A percentile compares a stretch with the other conserved stretches of the same genome.
Evolutionary conservation across 1,140 invertebrate species (phyloP).

Genomic region (Nasonia vitripennis): DNA sequence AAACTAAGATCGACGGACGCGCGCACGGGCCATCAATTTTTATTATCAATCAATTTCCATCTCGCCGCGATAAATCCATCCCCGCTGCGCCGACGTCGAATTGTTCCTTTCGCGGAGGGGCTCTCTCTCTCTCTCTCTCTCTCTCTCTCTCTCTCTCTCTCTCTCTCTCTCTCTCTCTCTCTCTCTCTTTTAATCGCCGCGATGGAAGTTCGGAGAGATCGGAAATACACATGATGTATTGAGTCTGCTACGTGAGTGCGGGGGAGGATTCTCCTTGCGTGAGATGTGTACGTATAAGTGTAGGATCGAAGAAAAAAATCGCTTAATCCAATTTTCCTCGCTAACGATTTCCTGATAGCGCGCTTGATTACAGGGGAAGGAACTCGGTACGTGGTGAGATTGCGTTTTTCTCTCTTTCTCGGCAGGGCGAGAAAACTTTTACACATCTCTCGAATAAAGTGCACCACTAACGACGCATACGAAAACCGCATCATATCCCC

Average conservation of each 20-base stretch:
- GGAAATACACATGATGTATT: conserved; percentile 1
- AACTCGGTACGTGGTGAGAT: too few relatives aligned
- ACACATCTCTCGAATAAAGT: too few relatives aligned
- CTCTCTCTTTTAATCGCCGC: neutral
- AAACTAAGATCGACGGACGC: neutral
- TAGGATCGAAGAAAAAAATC: neutral
- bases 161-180: neutral
- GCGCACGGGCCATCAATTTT: conserved; percentile 39
- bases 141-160: neutral
- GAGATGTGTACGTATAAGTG: neutral
- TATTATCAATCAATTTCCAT: conserved; percentile 49
- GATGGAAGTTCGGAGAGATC: neutral
- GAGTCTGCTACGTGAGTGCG: neutral
- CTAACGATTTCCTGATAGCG: neutral
- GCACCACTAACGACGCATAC: too few relatives aligned
- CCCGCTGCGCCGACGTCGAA: neutral
- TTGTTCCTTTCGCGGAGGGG: too few relatives aligned
- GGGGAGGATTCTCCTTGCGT: neutral
- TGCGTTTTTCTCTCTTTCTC: too few relatives aligned
- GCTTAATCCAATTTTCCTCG: neutral
- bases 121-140: neutral
- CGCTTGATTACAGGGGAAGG: neutral
- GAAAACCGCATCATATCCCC: too few relatives aligned
- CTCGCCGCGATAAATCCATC: conserved; percentile 38
- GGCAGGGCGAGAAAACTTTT: too few relatives aligned